Percentiles rank a stretch among this genome's conserved stretches.
These are phyloP conservation scores for Andrena camellia DNA, from an alignment of 2,888 invertebrate genomes.

Conservation along the genomic window DNA sequence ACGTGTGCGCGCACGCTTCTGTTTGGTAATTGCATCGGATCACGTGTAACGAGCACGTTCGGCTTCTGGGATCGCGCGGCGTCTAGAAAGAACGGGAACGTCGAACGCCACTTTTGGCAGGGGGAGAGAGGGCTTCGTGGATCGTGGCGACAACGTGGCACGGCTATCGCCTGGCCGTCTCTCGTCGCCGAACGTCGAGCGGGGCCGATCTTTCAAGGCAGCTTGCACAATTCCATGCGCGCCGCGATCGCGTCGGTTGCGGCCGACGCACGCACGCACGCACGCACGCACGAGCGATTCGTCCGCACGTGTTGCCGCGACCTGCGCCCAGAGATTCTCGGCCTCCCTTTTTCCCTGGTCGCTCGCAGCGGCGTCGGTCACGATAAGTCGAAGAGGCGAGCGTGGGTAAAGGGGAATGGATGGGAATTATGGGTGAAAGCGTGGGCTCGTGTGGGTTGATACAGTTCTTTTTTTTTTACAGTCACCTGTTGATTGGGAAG, in stretches of 20 bases:
- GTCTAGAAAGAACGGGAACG: slow-evolving; percentile 16
- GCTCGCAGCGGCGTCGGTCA: not conserved
- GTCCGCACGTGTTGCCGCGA: slow-evolving; percentile 39
- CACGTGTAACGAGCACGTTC: slow-evolving; percentile 62
- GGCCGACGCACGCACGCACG: slow-evolving; percentile 4
- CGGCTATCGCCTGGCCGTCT: slow-evolving; percentile 36
- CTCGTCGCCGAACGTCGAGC: slow-evolving; percentile 2
- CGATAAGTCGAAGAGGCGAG: not conserved
- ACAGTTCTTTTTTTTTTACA: no score
- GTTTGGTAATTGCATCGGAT: slow-evolving; percentile 51
- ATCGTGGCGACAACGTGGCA: slow-evolving; percentile 42
- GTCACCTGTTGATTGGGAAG: no score
- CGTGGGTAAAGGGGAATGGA: not conserved
- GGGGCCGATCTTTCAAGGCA: slow-evolving; percentile 36
- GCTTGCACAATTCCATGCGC: slow-evolving; percentile 37
- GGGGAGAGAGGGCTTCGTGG: not conserved
- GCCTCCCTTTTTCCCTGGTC: no score
- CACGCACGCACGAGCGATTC: slow-evolving; percentile 40
- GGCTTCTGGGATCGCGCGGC: slow-evolving; percentile 38
- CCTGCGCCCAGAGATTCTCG: not conserved
- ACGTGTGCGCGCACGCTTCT: slow-evolving; percentile 10
- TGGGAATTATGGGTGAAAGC: no score
- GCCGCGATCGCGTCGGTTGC: slow-evolving; percentile 24
- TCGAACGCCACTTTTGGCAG: slow-evolving; percentile 61
- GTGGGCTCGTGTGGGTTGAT: no score